Evolutionary conservation across 35 echinoderm and acorn worm species (phyloP), one percentile per base, ranked within the genome.

Genomic region (Hemicentrotus pulcherrimus): DNA sequence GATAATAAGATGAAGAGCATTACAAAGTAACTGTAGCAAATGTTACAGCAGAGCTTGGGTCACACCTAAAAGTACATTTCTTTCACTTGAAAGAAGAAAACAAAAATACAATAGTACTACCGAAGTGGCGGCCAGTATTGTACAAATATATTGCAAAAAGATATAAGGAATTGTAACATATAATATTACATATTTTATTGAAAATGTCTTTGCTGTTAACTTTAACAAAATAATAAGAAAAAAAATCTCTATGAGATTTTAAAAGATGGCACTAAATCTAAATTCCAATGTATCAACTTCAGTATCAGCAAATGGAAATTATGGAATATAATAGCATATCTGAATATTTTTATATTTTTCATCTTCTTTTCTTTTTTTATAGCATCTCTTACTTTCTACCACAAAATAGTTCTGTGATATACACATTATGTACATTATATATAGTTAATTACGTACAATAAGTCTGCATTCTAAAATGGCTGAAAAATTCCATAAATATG

Each of bases 401-500:
- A 90, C 88, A 90, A 90, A 90, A 90, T 90, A 90, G 88, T 90
- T 90, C 88, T 90, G 88, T 90, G 88, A 90, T 90, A 45, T 90
- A 90, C 31, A 90, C 32, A 47, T 45, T 90, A 90, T 90, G 88
- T 90, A 90, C 88, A 90, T 18, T 41, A 90, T 90, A 86, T 86
- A 90, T 90, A 18, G 32, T 90, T 35, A 47, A 90, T 90, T 45
- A 33, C 88, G 15, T 47, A 90, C 46, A 45, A 18, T 46, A 32
- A 90, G 32, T 90, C 31, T 47, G 32, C 88, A 90, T 45, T 90
- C 88, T 90, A 90, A 90, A 45, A 90, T 90, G 88, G 88, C 88
- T 90, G 88, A 90, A 90, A 90, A 90, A 90, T 90, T 90, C 32
- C 32, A 47, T 90, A 15, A 45, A 90, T 90, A 90, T 90, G 32